Evolutionary conservation across 2,797 vertebrate genomes (phyloP).

Genomic region (Amniataba percoides): DNA sequence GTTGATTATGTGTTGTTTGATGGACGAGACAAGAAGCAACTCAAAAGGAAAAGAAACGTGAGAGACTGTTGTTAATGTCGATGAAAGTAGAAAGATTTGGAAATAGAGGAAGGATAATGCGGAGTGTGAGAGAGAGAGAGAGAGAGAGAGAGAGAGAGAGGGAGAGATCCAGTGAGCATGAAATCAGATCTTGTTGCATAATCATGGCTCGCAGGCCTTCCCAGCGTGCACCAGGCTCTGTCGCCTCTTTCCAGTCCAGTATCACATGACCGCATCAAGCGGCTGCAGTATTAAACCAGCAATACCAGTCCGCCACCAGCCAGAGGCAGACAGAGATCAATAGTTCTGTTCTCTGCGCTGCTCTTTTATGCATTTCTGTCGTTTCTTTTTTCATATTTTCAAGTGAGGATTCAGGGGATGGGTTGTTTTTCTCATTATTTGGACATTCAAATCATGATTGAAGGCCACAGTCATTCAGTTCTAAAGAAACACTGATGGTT

Average conservation of each 20-base stretch:
- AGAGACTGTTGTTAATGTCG: background rate
- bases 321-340: slow-evolving; percentile 46
- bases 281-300: slow-evolving; percentile 62
- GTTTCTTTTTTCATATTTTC: background rate
- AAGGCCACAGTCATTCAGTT: background rate
- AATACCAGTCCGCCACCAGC: slow-evolving; percentile 50
- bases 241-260: slow-evolving; percentile 49
- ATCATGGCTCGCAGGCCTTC: slow-evolving; percentile 69
- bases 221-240: slow-evolving; percentile 55
- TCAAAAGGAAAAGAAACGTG: background rate
- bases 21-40: background rate
- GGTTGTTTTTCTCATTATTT: background rate
- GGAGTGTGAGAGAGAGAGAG: background rate
- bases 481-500: background rate
- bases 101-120: slow-evolving; percentile 14
- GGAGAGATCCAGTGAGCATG: slow-evolving; percentile 61
- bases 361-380: background rate
- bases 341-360: slow-evolving; percentile 24
- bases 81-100: slow-evolving; percentile 1
- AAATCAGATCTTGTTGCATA: slow-evolving; percentile 79
- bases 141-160: background rate
- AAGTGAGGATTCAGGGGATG: background rate
- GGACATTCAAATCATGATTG: slow-evolving; percentile 7
- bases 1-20: background rate
- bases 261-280: slow-evolving; percentile 69